Base-by-base conservation (phyloP, 2,888 invertebrate genomes). In the Torymus aiolomorphi region DNA sequence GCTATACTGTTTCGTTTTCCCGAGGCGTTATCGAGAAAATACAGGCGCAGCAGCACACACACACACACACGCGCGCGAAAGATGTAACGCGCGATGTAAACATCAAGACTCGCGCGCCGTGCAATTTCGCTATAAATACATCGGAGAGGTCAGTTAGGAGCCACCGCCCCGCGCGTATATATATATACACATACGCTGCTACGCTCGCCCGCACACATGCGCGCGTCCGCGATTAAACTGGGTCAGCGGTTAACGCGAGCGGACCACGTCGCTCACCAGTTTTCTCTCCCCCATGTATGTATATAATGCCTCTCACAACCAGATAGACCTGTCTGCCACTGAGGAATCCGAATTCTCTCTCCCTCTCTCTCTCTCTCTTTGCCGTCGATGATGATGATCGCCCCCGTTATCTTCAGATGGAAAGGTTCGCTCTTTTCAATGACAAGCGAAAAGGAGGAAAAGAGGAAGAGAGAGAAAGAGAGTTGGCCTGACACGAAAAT, bases 71-170 rank as follows among this genome's bases (percentile, higher is more conserved):
- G 54, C 62, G 16, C 12, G 52, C n/a, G 56, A 56, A 61, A 61
- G 62, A 72, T 66, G 73, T 52, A 70, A 56, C 56, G 18, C 59
- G 52, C 61, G 73, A 70, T 70, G 69, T 63, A 77, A 77, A 69
- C 72, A 80, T n/a, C 51, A 56, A 59, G 70, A 20, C 51, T n/a
- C 16, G 11, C 2, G 42, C 42, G 8, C 54, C 31, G 61, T 56
- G 74, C 75, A 75, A 78, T 78, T 71, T 49, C 71, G 66, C 70
- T 78, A 74, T 74, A 78, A 73, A 74, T 78, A 80, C 59, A 74
- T 74, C 74, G 13, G 70, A 24, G 72, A 61, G 72, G 61, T 57
- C 79, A 65, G 74, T 63, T 74, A 63, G 62, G 42, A 42, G 42
- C 42, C 42, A 8, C 42, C 42, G 42, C 42, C 42, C 42, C 8